These are phyloP conservation scores for Clytia hemisphaerica DNA, from an alignment of 30 jellyfish, hydroid and myxozoan genomes.

Conservation along the genomic window DNA sequence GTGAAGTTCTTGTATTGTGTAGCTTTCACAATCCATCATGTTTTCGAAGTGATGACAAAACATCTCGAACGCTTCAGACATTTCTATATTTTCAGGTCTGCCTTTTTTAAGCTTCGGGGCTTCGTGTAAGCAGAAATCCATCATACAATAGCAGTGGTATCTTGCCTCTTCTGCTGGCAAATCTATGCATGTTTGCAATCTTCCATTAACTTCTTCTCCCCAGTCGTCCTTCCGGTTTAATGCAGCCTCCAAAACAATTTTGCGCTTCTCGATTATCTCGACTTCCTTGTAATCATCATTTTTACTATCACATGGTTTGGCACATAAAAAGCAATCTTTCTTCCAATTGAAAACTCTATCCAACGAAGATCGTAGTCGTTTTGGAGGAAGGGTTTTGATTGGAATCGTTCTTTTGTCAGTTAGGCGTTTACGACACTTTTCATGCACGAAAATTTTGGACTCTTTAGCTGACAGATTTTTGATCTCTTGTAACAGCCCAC, in stretches of 20 bases:
- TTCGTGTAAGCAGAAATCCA: not conserved
- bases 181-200: slow-evolving; percentile 9
- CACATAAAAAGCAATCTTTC: not conserved
- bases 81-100: slow-evolving; percentile 22
- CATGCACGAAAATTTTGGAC: no score
- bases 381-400: no score
- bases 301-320: not conserved
- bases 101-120: slow-evolving; percentile 11
- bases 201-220: slow-evolving; percentile 9
- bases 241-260: not conserved
- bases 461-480: no score
- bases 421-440: no score
- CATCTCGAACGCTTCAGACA: slow-evolving; percentile 6
- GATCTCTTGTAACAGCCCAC: no score
- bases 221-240: slow-evolving; percentile 13
- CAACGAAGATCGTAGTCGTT: not conserved
- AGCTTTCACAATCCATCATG: slow-evolving; percentile 8
- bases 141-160: slow-evolving; percentile 17
- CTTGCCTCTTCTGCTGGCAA: slow-evolving; percentile 31
- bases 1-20: slow-evolving; percentile 10
- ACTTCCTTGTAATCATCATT: not conserved
- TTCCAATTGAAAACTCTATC: not conserved
- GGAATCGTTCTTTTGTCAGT: no score
- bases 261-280: not conserved
- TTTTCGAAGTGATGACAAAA: slow-evolving; percentile 20